Evolutionary conservation across 2,113 vertebrate genomes (phyloP).

Genomic region (Sinocyclocheilus rhinocerous): DNA sequence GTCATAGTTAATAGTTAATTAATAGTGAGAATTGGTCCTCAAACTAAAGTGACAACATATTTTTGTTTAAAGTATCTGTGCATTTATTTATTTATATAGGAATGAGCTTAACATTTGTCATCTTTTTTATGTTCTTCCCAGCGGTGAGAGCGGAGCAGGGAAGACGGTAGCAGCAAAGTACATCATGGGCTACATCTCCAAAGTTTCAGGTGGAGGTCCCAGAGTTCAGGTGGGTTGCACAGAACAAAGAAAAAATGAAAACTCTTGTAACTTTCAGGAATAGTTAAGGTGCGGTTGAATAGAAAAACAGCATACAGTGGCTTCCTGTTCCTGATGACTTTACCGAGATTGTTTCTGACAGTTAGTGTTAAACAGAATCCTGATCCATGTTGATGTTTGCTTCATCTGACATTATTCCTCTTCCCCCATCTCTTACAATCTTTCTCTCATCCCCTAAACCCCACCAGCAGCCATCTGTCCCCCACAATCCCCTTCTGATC

Average conservation of each 20-base stretch:
- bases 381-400: neutral
- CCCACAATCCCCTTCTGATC: conserved; percentile 12
- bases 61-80: neutral
- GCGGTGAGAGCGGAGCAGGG: conserved; percentile 95
- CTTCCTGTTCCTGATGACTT: neutral
- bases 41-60: too few species aligned
- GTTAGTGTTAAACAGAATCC: conserved; percentile 29
- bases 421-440: conserved; percentile 48
- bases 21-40: too few species aligned
- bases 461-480: conserved; percentile 65
- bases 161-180: conserved; percentile 98
- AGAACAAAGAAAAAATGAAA: neutral
- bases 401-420: conserved; percentile 41
- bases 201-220: conserved; percentile 92
- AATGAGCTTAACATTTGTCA: neutral
- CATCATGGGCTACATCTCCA: conserved; percentile 95
- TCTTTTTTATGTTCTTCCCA: conserved; percentile 65
- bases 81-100: conserved; percentile 21
- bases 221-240: conserved; percentile 87
- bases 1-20: too few species aligned
- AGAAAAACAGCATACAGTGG: neutral
- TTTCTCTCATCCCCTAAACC: conserved; percentile 49
- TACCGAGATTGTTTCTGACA: neutral
- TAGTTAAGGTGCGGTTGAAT: neutral
- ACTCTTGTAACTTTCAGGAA: neutral